A percentile compares a stretch with the other conserved stretches of the same genome.
Evolutionary conservation across 1,140 invertebrate species (phyloP).

Genomic region (Chrysomallon squamiferum): DNA sequence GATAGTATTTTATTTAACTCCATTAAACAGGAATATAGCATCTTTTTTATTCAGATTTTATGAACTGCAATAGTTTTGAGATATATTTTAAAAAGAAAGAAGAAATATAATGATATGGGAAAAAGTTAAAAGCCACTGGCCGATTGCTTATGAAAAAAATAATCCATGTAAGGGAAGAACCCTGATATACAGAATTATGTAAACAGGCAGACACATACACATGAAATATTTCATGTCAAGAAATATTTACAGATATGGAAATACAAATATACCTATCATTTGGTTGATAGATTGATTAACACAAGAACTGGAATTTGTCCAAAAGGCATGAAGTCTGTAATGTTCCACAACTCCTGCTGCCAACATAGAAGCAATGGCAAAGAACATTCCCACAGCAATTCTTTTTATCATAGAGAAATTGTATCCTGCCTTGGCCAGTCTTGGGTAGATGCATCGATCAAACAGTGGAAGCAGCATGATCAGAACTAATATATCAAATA

Average conservation of each 20-base stretch:
- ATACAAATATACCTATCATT: no score
- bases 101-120: no score
- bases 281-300: constrained; percentile 31
- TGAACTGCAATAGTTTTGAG: no score
- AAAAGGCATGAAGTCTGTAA: constrained; percentile 38
- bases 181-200: no score
- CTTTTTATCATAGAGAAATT: constrained; percentile 43
- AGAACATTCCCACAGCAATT: constrained; percentile 65
- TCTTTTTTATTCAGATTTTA: no score
- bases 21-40: neutral
- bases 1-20: neutral
- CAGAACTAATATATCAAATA: constrained; percentile 65
- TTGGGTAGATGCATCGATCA: constrained; percentile 64
- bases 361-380: constrained; percentile 62
- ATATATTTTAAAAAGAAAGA: no score
- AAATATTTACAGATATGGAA: no score
- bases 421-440: constrained; percentile 34
- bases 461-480: constrained; percentile 64
- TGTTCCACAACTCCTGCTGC: constrained; percentile 61
- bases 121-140: no score
- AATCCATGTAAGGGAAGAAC: no score
- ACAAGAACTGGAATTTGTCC: constrained; percentile 21
- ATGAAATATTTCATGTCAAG: no score
- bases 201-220: no score
- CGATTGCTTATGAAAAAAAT: no score